Conservation (phyloP, 2,113 vertebrate genomes). For the Phasianus colchicus region DNA sequence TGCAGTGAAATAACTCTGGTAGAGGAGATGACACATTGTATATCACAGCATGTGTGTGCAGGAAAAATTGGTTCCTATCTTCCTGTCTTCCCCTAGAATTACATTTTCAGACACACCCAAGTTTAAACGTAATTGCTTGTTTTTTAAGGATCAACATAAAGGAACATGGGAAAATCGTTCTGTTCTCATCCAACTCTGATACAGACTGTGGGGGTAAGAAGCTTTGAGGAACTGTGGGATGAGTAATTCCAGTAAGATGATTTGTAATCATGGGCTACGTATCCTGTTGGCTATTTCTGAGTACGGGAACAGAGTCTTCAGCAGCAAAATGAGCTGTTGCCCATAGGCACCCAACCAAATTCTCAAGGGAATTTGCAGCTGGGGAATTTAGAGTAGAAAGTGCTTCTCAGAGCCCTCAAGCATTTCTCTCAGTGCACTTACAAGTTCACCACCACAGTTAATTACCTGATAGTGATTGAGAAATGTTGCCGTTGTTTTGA, state of each 20-base stretch:
- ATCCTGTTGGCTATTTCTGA: background rate
- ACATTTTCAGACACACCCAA: background rate
- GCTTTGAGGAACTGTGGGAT: background rate
- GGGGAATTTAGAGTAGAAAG: background rate
- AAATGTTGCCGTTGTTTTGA: background rate
- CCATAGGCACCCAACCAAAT: background rate
- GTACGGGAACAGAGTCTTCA: background rate
- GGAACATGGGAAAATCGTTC: background rate
- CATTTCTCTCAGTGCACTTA: background rate
- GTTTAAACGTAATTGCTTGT: background rate
- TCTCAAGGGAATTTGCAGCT: background rate
- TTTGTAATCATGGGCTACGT: background rate
- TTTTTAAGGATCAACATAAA: background rate
- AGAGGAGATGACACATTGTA: background rate
- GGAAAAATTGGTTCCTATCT: background rate
- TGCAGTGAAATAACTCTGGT: background rate
- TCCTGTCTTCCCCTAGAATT: background rate
- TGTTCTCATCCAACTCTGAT: background rate
- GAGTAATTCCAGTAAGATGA: conserved; percentile 18
- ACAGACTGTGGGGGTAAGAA: background rate
- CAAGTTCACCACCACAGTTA: background rate
- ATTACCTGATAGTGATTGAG: background rate
- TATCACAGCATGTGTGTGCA: background rate
- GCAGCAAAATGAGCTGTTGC: background rate
- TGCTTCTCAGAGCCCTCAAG: background rate